Evolutionary conservation across 2,797 vertebrate genomes (phyloP).

Genomic region (Pangasius mekongensis): DNA sequence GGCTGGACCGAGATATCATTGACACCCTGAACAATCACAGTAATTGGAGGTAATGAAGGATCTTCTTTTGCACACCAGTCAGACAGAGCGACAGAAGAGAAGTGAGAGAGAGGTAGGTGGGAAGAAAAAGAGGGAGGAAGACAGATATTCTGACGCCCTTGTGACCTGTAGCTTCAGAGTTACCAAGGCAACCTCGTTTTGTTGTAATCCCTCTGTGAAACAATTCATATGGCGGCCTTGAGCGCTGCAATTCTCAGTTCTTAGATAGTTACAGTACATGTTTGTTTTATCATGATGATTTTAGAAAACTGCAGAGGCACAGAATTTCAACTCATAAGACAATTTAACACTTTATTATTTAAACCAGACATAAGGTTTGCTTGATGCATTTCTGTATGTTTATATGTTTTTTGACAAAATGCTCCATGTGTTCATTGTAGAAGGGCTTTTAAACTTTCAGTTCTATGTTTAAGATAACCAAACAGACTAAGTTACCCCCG

Average conservation of each 20-base stretch:
- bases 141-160: constrained; percentile 37
- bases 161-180: constrained; percentile 58
- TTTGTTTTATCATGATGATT: background rate
- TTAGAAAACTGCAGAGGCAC: background rate
- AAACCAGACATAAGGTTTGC: background rate
- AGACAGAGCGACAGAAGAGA: constrained; percentile 15
- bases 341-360: background rate
- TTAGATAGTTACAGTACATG: background rate
- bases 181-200: constrained; percentile 57
- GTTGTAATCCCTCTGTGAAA: constrained; percentile 43
- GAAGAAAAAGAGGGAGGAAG: constrained; percentile 10
- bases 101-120: constrained; percentile 5
- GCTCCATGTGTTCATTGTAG: background rate
- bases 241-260: constrained; percentile 19
- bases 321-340: background rate
- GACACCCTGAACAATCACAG: constrained; percentile 47
- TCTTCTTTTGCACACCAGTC: constrained; percentile 30
- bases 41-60: constrained; percentile 55
- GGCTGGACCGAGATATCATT: constrained; percentile 45
- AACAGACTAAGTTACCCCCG: background rate
- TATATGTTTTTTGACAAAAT: background rate
- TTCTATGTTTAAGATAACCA: background rate
- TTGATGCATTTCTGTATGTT: background rate
- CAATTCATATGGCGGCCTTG: constrained; percentile 38
- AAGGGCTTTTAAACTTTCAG: background rate